Base-by-base conservation (phyloP, 2,797 vertebrate genomes). In the Sebastes matsubarae region DNA sequence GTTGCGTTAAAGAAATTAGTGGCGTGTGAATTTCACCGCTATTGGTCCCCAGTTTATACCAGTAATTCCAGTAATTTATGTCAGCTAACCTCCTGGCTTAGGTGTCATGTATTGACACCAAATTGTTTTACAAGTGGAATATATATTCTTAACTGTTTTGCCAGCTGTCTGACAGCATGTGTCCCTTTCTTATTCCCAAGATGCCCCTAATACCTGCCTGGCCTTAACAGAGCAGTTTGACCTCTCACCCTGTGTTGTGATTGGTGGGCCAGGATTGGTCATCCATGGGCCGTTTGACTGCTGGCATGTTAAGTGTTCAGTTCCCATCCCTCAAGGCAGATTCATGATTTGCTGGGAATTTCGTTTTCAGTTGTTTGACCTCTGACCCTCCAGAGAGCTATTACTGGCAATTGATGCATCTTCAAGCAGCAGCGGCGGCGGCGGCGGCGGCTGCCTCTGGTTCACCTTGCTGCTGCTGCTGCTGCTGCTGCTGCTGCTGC, bases 291-390 rank as follows among this genome's bases (percentile, higher is more conserved):
- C 42, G 79, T 90, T 93, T 92, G 90, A 88, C 84, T 72, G 77
- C 79, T 85, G 93, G 90, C 79, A 90, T 92, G 82, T 93, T 92
- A 93, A 94, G 93, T 94, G 88, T 89, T 91, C 30, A 71, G 86
- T 92, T 93, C 85, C 82, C 74, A 81, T 89, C 84, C 92, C 90
- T 54, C 29, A 10, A 84, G 91, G 90, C 93, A 77, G 83, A 82
- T 80, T 90, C 73, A 20, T 77, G 86, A 85, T 89, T 89, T 75
- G 79, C 84, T 85, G 66, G 52, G 84, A 90, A 90, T 90, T 92
- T 88, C 0, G 27, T 92, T 92, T 93, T 93, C 87, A 92, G 81
- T 83, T 80, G 87, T 91, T 88, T 92, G 91, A 94, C 93, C 91
- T 85, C 71, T 90, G 82, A 91, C 83, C 82, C 30, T n/a, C 46